Evolutionary conservation across 2,113 vertebrate species (phyloP).

Genomic region (Ophthalmolycus amberensis): DNA sequence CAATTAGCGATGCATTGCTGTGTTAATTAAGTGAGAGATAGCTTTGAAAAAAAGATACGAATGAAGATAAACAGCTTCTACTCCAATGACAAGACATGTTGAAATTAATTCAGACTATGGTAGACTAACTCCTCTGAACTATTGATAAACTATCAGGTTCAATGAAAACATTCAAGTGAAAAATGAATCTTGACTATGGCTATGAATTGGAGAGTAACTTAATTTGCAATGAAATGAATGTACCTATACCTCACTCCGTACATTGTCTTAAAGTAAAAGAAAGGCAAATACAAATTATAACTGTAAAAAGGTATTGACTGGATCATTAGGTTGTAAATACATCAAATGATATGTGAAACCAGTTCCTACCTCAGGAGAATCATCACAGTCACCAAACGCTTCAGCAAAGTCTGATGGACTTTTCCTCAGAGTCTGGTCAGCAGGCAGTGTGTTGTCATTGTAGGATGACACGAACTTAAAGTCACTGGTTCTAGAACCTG

Average conservation of each 20-base stretch:
- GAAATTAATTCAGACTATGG: not conserved
- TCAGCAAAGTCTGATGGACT: conserved; percentile 39
- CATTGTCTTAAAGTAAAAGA: no score
- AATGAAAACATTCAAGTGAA: not conserved
- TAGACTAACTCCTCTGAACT: not conserved
- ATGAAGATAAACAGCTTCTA: not conserved
- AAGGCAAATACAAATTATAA: no score
- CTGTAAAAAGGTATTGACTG: no score
- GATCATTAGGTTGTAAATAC: not conserved
- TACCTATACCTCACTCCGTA: no score
- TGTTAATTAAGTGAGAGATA: no score
- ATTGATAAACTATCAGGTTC: no score
- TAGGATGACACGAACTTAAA: conserved; percentile 69
- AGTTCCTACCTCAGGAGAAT: conserved; percentile 23
- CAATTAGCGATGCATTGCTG: no score
- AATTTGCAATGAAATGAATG: no score
- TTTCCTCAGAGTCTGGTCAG: conserved; percentile 28
- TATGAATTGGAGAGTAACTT: no score
- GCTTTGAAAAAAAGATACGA: not conserved
- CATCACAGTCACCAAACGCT: not conserved
- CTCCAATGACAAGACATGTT: not conserved
- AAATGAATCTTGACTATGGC: no score
- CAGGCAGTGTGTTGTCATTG: conserved; percentile 33
- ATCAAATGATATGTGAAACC: not conserved
- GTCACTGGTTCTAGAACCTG: conserved; percentile 32